Percentiles rank a stretch among this genome's conserved stretches.
phyloP scores from a whole-genome alignment of 2,113 vertebrate species.

The Turnix velox region DNA sequence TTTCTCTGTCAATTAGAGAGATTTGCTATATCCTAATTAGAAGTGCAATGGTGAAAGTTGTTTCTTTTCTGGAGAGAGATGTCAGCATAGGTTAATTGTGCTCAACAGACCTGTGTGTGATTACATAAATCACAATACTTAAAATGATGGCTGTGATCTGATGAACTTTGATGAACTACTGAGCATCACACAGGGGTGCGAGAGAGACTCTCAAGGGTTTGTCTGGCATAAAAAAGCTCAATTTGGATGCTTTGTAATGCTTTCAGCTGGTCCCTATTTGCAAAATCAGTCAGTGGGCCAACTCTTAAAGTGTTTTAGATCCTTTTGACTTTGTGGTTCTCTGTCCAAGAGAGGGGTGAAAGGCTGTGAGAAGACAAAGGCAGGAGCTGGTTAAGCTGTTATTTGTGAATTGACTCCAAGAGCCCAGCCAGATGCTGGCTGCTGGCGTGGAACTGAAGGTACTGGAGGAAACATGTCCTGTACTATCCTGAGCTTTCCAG shows the following conservation, averaged over 20 bases:
- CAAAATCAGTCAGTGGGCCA: background rate
- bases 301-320: background rate
- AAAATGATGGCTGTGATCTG: background rate
- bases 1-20: background rate
- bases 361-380: background rate
- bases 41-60: background rate
- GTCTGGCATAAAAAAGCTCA: background rate
- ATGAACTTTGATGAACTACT: background rate
- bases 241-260: background rate
- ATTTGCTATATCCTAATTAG: background rate
- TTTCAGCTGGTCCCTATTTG: background rate
- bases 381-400: background rate
- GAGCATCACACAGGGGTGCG: background rate
- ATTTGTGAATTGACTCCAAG: background rate
- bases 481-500: background rate
- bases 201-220: background rate
- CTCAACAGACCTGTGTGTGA: background rate
- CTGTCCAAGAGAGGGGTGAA: background rate
- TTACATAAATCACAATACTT: background rate
- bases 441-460: background rate
- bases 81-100: constrained; percentile 1
- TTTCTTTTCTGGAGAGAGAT: background rate
- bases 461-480: background rate
- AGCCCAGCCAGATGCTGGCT: background rate
- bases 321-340: background rate